Base-by-base conservation (phyloP, 1,140 invertebrate species). In the Helicoverpa zea region DNA sequence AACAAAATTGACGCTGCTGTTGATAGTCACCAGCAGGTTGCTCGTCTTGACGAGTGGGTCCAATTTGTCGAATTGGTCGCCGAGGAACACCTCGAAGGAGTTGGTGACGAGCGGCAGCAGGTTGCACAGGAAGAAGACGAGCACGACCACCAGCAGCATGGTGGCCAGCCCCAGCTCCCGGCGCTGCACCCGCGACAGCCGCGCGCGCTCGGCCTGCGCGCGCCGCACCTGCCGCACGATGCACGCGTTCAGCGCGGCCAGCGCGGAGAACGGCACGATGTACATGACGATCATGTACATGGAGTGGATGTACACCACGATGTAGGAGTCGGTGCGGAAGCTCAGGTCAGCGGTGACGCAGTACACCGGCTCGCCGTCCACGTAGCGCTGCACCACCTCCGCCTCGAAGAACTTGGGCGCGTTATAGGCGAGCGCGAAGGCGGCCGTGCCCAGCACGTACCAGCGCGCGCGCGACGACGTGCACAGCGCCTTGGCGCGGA, bases 1-100 rank as follows among this genome's bases (percentile, higher is more conserved):
- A 72, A 99, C 97, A 91, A 99, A 99, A 93, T 99, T 99, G 51
- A 99, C 98, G 84, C 98, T 99, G 86, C 98, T 99, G 95, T 99
- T 99, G 85, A 99, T 97, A 35, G 98, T 99, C 12, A 99, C 98
- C 43, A 99, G 95, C n/a, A 99, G 96, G 92, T 99, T 99, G 83
- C 98, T 97, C 9, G 96, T 96, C 87, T 98, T 98, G 9, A 99
- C 97, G 63, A 99, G 94, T 61, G 98, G 96, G 89, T 98, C 95
- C 87, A 97, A 90, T 81, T 96, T 96, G 80, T 95, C 97, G 90
- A 97, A 91, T 82, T 96, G 96, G 79, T 94, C 97, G 52, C 96
- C 96, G 88, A 96, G 96, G 88, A 97, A 98, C 18, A 97, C 97
- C 90, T 99, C 98, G 79, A 98, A 96, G 29, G 99, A 97, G 94